Conservation (phyloP, 2,888 invertebrate genomes). For the Pollenia griseotomentosa region DNA sequence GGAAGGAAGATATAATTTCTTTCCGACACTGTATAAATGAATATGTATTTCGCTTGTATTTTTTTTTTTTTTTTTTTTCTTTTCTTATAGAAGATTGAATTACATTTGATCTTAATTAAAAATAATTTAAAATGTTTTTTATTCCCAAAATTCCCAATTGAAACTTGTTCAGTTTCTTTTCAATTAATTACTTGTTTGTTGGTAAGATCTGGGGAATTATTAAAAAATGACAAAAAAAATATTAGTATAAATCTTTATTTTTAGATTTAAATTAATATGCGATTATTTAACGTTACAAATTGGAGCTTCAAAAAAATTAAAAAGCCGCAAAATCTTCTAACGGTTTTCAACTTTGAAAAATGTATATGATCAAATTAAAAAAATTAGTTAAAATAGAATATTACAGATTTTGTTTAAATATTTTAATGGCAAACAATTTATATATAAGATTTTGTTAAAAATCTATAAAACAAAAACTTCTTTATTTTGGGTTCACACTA, state of each 20-base stretch:
- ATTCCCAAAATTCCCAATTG: not conserved
- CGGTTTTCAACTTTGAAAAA: not conserved
- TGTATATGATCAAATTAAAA: too few relatives aligned
- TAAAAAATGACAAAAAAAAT: not conserved
- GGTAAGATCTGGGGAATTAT: not conserved
- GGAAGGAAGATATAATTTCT: too few relatives aligned
- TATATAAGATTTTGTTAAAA: too few relatives aligned
- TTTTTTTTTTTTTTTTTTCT: too few relatives aligned
- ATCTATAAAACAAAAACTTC: too few relatives aligned
- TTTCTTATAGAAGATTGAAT: not conserved
- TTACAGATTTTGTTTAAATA: too few relatives aligned
- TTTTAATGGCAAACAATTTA: too few relatives aligned
- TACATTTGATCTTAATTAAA: constrained; percentile 2
- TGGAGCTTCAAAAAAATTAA: not conserved
- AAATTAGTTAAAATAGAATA: too few relatives aligned
- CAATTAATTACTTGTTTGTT: not conserved
- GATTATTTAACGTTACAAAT: not conserved
- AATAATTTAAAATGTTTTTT: not conserved
- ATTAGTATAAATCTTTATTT: not conserved
- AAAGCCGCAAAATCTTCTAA: not conserved
- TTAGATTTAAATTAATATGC: not conserved
- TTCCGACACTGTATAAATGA: too few relatives aligned
- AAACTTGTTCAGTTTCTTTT: not conserved
- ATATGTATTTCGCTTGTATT: too few relatives aligned
- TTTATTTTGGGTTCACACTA: too few relatives aligned